Conservation (phyloP, 2,797 vertebrate genomes). For the Urophycis tenuis region DNA sequence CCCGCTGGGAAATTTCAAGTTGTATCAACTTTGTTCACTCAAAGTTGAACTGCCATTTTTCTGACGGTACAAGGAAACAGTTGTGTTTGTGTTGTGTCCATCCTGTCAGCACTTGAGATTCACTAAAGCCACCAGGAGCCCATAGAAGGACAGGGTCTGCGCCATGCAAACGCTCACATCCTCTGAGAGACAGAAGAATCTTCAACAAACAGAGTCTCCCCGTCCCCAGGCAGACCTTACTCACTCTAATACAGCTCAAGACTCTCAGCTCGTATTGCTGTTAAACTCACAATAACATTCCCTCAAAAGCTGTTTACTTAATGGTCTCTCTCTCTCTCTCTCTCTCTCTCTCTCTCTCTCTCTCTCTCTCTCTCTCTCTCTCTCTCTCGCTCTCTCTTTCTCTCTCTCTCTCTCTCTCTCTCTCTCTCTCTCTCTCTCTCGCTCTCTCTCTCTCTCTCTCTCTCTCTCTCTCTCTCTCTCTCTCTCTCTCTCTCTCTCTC, state of each 20-base stretch:
- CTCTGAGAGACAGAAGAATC: conserved; percentile 18
- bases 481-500: too few species aligned
- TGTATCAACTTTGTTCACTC: not conserved
- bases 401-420: too few species aligned
- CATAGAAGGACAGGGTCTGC: conserved; percentile 32
- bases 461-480: too few species aligned
- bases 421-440: too few species aligned
- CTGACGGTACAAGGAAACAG: not conserved
- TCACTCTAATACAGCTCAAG: conserved; percentile 29
- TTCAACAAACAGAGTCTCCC: conserved; percentile 28
- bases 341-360: conserved; percentile 25
- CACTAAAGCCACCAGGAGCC: conserved; percentile 15
- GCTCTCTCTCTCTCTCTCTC: too few species aligned
- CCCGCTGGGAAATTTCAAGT: too few species aligned
- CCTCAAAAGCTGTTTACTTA: conserved; percentile 47
- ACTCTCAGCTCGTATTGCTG: conserved; percentile 36
- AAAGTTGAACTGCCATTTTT: not conserved
- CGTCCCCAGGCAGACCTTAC: conserved; percentile 12
- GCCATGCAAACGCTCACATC: conserved; percentile 31
- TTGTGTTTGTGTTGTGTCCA: conserved; percentile 21
- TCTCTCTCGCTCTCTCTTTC: conserved; percentile 1
- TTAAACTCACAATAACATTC: conserved; percentile 51
- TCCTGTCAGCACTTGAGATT: conserved; percentile 22
- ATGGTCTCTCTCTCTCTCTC: conserved; percentile 40
- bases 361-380: conserved; percentile 30